phyloP scores from a whole-genome alignment of 1,140 invertebrate species.

The Drosophila melanica region DNA sequence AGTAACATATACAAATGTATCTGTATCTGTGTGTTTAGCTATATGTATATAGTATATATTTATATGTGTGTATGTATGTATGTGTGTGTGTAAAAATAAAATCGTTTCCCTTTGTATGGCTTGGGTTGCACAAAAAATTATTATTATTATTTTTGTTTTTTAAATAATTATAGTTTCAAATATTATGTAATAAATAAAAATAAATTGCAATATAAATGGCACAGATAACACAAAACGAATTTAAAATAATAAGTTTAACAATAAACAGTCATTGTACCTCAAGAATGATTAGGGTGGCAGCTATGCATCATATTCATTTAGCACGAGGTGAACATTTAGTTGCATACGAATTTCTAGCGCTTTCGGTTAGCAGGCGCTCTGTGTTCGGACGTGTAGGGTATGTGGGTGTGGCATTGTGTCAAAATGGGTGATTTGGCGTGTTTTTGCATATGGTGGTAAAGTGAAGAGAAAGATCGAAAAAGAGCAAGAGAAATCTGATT shows the following conservation, averaged over 20 bases:
- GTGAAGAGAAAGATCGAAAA: not conserved
- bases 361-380: slow-evolving; percentile 23
- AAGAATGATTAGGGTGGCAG: slow-evolving; percentile 16
- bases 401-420: slow-evolving; percentile 17
- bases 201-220: slow-evolving; percentile 20
- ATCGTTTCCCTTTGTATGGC: slow-evolving; percentile 1
- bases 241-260: slow-evolving; percentile 39
- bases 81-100: not conserved
- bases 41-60: slow-evolving; percentile 10
- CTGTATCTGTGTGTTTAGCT: too few species aligned
- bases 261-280: slow-evolving; percentile 33
- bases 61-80: slow-evolving; percentile 11
- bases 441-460: slow-evolving; percentile 7
- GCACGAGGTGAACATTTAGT: slow-evolving; percentile 16
- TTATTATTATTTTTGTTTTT: too few species aligned
- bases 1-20: too few species aligned
- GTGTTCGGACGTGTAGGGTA: slow-evolving; percentile 8
- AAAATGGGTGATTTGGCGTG: slow-evolving; percentile 1
- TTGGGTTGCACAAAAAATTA: slow-evolving; percentile 13
- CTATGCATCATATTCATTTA: slow-evolving; percentile 36
- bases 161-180: slow-evolving; percentile 15
- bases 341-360: slow-evolving; percentile 9
- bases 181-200: slow-evolving; percentile 11
- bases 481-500: slow-evolving; percentile 3
- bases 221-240: slow-evolving; percentile 33